phyloP scores from a whole-genome alignment of 1,140 invertebrate genomes.

The Drosophila murphyi region DNA sequence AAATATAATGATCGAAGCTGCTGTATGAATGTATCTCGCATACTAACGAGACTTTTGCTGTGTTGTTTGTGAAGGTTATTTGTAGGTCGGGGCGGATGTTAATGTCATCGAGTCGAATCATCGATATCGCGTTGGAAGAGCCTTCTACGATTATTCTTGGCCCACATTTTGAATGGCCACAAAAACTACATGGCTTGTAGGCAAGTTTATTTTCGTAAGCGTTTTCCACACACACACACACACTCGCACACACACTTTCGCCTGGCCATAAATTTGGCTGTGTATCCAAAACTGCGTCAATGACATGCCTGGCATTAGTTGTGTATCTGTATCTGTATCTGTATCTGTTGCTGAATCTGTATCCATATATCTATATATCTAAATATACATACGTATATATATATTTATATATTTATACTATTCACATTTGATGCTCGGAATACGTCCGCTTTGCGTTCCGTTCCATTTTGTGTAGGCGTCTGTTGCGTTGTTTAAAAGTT shows the following conservation, averaged over 20 bases:
- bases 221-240: slow-evolving; percentile 69
- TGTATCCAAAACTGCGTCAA: slow-evolving; percentile 70
- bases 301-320: slow-evolving; percentile 67
- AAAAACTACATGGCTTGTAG: slow-evolving; percentile 47
- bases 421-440: slow-evolving; percentile 47
- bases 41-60: neutral
- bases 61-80: slow-evolving; percentile 57
- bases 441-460: slow-evolving; percentile 53
- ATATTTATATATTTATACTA: neutral
- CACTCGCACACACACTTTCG: slow-evolving; percentile 55
- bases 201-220: slow-evolving; percentile 76
- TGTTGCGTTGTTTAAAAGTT: slow-evolving; percentile 42
- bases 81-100: slow-evolving; percentile 72
- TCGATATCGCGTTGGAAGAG: slow-evolving; percentile 22
- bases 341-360: slow-evolving; percentile 6
- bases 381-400: slow-evolving; percentile 15
- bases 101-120: slow-evolving; percentile 33
- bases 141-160: slow-evolving; percentile 69
- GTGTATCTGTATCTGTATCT: slow-evolving; percentile 45
- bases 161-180: slow-evolving; percentile 46
- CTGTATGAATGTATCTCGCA: neutral
- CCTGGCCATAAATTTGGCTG: slow-evolving; percentile 62
- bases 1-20: neutral
- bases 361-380: too few relatives aligned
- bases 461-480: slow-evolving; percentile 56